Base-by-base conservation (phyloP, 2,888 invertebrate species). In the Blastobasis lacticolella region DNA sequence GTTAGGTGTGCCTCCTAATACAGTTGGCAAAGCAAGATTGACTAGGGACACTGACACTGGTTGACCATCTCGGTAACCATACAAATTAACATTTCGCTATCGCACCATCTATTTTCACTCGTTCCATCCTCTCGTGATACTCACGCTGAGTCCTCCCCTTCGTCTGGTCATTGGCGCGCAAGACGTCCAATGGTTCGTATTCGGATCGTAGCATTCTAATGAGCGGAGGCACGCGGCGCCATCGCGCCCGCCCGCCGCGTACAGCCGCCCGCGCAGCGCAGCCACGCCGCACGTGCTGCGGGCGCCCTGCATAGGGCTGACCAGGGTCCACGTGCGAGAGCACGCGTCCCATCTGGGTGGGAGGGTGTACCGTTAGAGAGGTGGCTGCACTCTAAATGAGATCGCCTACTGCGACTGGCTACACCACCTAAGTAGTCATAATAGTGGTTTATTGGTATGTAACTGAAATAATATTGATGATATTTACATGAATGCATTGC, bases 181-280 rank as follows among this genome's bases (percentile, higher is more conserved):
- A 57, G 93, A 90, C 42, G 93, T 93, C 97, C 97, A 91, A 72
- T 90, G 90, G 75, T 91, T 91, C 57, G 91, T 91, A 58, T 90
- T 89, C 10, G 94, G 94, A 82, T 94, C 93, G 80, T 93, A 94
- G 78, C 94, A 94, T 88, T 98, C 98, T 0, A 97, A 95, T 40
- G 96, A 95, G 63, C 94, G 92, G 58, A 98, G 91, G 71, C 97
- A 97, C 1, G 95, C 94, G 58, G 95, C 94, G 47, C 97, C 96
- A 82, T 98, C 97, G 50, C 97, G 91, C 0, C 97, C 97, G 45
- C 97, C 97, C 46, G 96, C 96, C 4, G 96, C 97, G 85, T 95
- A 97, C 56, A 98, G 88, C 63, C 95, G 94, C 40, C 89, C 94
- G 63, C 94, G 93, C 48, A 97, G 90, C 47, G 96, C 95, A 51